phyloP scores from a whole-genome alignment of 2,888 invertebrate species.

The Encarsia formosa region DNA sequence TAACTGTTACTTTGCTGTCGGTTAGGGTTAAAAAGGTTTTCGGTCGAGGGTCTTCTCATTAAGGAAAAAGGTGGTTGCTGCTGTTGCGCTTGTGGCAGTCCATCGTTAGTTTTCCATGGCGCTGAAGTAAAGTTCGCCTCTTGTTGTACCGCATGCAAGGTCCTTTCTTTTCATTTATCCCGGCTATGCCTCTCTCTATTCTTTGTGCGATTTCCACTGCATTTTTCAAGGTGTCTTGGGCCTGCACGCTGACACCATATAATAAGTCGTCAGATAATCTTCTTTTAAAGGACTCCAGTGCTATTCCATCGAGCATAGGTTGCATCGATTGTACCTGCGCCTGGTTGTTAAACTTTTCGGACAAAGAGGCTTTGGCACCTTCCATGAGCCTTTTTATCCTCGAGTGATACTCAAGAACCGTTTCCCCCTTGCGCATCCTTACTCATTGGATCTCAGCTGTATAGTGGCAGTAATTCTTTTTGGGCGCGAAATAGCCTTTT shows the following conservation, averaged over 20 bases:
- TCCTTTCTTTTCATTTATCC: neutral
- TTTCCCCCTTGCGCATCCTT: neutral
- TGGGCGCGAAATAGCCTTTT: constrained; percentile 1
- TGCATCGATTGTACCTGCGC: neutral
- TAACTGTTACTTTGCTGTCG: too few species aligned
- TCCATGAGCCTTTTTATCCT: neutral
- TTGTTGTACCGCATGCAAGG: too few species aligned
- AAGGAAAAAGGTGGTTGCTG: too few species aligned
- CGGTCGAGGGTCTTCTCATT: too few species aligned
- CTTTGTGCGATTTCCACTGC: neutral
- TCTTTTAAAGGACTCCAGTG: neutral
- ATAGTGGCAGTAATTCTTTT: neutral
- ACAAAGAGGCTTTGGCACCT: neutral
- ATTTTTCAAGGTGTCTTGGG: neutral
- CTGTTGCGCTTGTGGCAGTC: too few species aligned
- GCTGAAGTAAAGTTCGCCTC: too few species aligned
- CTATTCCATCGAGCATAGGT: neutral
- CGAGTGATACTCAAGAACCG: neutral
- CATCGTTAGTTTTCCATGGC: too few species aligned
- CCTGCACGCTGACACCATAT: neutral
- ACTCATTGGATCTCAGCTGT: neutral
- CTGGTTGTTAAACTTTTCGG: neutral
- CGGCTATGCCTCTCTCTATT: neutral
- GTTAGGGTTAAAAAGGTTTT: too few species aligned
- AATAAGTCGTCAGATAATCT: neutral